Percentiles rank a stretch among this genome's conserved stretches.
phyloP scores from a whole-genome alignment of 2,797 vertebrate genomes.

The Pteropus rufus region DNA sequence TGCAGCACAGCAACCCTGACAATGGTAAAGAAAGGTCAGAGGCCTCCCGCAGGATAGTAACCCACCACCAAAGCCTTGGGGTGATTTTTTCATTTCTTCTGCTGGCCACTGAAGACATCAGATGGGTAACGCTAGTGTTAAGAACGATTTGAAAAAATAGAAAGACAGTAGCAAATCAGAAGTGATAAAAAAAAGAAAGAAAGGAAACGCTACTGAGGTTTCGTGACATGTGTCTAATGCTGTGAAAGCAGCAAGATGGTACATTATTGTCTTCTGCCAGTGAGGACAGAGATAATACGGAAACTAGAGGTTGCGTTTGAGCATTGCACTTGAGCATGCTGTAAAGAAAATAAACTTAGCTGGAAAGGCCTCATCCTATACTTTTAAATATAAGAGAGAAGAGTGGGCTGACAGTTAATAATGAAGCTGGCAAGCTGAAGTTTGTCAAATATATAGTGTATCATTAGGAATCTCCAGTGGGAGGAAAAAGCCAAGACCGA shows the following conservation, averaged over 20 bases:
- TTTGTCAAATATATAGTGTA: not conserved
- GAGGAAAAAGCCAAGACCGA: not conserved
- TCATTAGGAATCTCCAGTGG: not conserved
- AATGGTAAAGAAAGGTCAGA: conserved; percentile 53
- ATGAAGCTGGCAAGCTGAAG: not conserved
- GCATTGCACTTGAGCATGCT: not conserved
- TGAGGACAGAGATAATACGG: not conserved
- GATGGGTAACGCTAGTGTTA: not conserved
- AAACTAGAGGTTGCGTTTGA: not conserved
- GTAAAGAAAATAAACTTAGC: not conserved
- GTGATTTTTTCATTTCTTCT: conserved; percentile 28
- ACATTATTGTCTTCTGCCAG: not conserved
- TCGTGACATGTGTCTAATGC: not conserved
- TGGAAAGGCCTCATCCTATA: not conserved
- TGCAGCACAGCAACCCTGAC: not conserved
- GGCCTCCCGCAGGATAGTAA: not conserved
- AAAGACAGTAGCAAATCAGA: not conserved
- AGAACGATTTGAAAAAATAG: not conserved
- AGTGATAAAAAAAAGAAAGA: not conserved
- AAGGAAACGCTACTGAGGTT: not conserved
- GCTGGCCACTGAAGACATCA: not conserved
- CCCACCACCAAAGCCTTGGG: conserved; percentile 11
- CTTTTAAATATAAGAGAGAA: not conserved
- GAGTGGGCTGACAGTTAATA: not conserved
- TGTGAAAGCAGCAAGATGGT: not conserved